Base-by-base conservation (phyloP, 2,888 invertebrate species). In the Nemapogon koenigi region DNA sequence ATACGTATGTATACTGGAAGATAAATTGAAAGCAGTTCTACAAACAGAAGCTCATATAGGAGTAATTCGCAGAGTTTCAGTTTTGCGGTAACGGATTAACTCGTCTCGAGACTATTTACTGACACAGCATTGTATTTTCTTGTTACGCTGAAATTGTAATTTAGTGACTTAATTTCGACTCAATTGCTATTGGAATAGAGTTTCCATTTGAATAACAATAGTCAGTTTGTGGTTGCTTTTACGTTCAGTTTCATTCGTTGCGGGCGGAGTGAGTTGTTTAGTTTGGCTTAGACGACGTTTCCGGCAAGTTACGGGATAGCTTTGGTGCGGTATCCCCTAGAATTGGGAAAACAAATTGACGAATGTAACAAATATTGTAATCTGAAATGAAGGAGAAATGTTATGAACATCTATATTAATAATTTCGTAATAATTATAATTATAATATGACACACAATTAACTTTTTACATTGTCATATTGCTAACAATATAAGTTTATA, bases 221-320 rank as follows among this genome's bases (percentile, higher is more conserved):
- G 16, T 26, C 26, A 29, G 33, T 35, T 38, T 53, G 53, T 42
- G 22, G 51, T 43, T 44, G 41, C 42, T 51, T 49, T 41, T 40
- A 38, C 28, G 41, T 36, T 16, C 48, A 18, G 13, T 7, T 33
- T 42, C 33, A 41, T 49, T 58, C 51, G 56, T 53, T 59, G 28
- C 48, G 49, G 58, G 28, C 48, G 49, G 57, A 68, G 66, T 69
- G 62, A 71, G 69, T 68, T 71, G 68, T 71, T 68, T 69, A 67
- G 69, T 63, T 67, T 57, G 54, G 57, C 55, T 54, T 57, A 66
- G 69, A 68, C 68, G 70, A 68, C 60, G 60, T 64, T 65, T 67
- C 66, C 64, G 62, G 57, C 52, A 56, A 60, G 55, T 57, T 53
- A 54, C 55, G 51, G 55, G 14, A 38, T 16, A 27, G 56, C 54